These are phyloP conservation scores for Eucidaris tribuloides DNA, from an alignment of 35 echinoderm and acorn worm species.

Conservation along the genomic window DNA sequence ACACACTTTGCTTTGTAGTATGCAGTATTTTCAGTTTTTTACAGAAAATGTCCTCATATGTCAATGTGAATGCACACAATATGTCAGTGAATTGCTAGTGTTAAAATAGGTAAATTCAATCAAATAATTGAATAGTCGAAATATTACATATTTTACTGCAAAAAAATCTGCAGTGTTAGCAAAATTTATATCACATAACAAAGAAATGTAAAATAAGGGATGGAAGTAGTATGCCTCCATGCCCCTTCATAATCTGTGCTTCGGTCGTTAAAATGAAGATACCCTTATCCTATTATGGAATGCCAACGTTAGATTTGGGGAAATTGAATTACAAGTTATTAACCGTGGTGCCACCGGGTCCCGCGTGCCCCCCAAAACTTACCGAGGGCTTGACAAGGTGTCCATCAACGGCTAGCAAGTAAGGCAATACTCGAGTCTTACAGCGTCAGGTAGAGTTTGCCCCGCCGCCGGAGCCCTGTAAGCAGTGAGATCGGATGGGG, in stretches of 20 bases:
- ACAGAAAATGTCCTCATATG: no score
- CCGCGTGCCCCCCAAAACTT: not conserved
- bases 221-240: not conserved
- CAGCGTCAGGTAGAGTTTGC: no score
- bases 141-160: not conserved
- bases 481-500: no score
- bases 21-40: no score
- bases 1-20: no score
- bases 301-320: not conserved
- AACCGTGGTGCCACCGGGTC: not conserved
- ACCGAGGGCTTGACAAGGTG: not conserved
- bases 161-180: no score
- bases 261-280: not conserved
- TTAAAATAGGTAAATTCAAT: no score
- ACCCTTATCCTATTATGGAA: not conserved
- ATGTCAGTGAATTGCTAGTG: no score
- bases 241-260: not conserved
- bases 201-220: not conserved
- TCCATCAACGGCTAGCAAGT: not conserved
- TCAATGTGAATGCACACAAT: no score
- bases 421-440: no score
- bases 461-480: no score
- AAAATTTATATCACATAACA: not conserved
- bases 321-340: not conserved
- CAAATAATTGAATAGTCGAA: not conserved